Base-by-base conservation (phyloP, 2,797 vertebrate species). In the Bovichtus variegatus region DNA sequence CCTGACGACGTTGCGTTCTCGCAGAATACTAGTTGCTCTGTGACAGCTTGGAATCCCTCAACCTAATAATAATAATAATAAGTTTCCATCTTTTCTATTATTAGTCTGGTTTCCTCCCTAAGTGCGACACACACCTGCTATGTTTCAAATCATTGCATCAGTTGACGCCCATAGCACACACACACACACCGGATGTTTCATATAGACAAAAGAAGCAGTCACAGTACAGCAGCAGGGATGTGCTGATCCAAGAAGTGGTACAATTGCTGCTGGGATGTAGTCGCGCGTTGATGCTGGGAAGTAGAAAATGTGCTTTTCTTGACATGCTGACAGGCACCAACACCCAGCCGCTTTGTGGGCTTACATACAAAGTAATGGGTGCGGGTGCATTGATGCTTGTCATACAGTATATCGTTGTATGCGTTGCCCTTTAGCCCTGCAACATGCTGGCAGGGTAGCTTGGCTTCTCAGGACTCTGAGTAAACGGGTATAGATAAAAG, bases 61-160 rank as follows among this genome's bases (percentile, higher is more conserved):
- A 21, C 12, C 44, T 36, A 41, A 36, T 19, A 31, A 16, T 9
- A 31, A 16, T 9, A 11, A 23, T 15, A 70, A 2, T 11, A 51
- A 6, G 7, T 71, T 65, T 62, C 3, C 9, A 59, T 69, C 21
- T 65, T 27, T 57, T 79, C 38, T 47, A 3, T 69, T 7, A 3
- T 2, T 3, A 58, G 8, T 34, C 60, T 51, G 18, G 21, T 13
- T 57, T 57, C 13, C n/a, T 34, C 9, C 29, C 4, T 50, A 34
- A 25, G 19, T 15, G 1, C 27, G 78, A 59, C 61, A 54, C n/a
- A 21, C 5, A 65, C 23, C 23, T 75, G 41, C 58, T 21, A 21
- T 5, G 4, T 50, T 51, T 11, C 54, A 53, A 43, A 18, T n/a
- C 5, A 5, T 66, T 77, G 66, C 51, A 47, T 51, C 21, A 68